phyloP scores from a whole-genome alignment of 2,113 vertebrate genomes.

The Colius striatus region DNA sequence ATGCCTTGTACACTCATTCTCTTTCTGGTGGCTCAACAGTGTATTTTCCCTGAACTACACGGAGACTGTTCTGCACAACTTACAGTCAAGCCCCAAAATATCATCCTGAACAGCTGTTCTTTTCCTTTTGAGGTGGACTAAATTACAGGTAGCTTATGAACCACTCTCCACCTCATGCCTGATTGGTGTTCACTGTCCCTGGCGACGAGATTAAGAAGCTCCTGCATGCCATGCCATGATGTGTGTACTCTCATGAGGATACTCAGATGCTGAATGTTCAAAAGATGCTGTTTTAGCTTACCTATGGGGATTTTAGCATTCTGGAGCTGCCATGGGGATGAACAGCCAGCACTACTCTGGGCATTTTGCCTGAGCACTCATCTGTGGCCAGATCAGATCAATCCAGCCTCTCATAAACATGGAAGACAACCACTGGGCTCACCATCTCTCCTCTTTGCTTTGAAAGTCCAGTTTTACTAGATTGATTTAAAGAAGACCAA shows the following conservation, averaged over 20 bases:
- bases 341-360: background rate
- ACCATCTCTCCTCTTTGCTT: background rate
- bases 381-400: background rate
- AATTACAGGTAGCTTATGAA: background rate
- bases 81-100: background rate
- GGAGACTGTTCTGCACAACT: background rate
- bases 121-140: background rate
- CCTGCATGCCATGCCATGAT: rapidly evolving
- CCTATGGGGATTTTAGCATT: background rate
- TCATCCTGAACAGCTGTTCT: background rate
- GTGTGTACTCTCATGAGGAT: background rate
- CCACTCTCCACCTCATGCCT: background rate
- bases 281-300: background rate
- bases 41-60: background rate
- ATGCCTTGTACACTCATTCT: background rate
- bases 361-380: rapidly evolving
- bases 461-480: background rate
- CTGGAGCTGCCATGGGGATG: rapidly evolving
- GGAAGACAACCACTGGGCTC: rapidly evolving
- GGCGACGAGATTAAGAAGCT: background rate
- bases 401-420: background rate
- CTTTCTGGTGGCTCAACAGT: background rate
- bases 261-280: background rate
- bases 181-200: background rate
- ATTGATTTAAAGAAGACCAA: background rate